Evolutionary conservation across 2,113 vertebrate species (phyloP).

Genomic region (Salvelinus alpinus): DNA sequence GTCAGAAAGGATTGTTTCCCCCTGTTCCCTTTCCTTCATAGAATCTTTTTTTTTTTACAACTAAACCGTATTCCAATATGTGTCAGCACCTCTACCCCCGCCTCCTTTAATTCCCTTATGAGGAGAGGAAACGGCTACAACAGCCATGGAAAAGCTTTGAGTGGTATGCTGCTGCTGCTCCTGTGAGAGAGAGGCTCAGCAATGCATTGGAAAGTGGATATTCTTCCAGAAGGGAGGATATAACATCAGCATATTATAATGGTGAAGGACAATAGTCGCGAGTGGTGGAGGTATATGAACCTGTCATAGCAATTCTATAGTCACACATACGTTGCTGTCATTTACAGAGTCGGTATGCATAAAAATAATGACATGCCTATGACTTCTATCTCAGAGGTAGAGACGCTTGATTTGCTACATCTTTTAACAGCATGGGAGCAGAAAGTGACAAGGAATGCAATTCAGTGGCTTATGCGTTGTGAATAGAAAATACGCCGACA

Average conservation of each 20-base stretch:
- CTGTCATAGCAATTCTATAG: constrained; percentile 9
- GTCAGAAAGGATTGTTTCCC: too few species aligned
- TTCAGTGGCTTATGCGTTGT: constrained; percentile 26
- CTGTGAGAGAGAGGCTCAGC: not conserved
- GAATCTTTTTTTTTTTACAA: not conserved
- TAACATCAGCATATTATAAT: constrained; percentile 65
- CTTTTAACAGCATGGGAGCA: not conserved
- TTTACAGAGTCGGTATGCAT: constrained; percentile 11
- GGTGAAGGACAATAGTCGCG: constrained; percentile 25
- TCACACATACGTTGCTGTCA: constrained; percentile 21
- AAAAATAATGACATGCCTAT: constrained; percentile 16
- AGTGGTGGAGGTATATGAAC: not conserved
- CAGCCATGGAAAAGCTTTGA: not conserved
- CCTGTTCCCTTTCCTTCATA: not conserved
- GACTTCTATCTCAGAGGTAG: constrained; percentile 6
- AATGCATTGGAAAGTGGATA: constrained; percentile 21
- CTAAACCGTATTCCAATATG: constrained; percentile 9
- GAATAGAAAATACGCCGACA: constrained; percentile 18
- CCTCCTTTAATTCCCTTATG: constrained; percentile 27
- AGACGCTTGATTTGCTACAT: constrained; percentile 24
- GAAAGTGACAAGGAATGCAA: constrained; percentile 22
- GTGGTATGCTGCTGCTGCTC: not conserved
- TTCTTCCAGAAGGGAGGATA: constrained; percentile 43
- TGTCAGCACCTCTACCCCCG: not conserved
- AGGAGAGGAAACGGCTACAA: constrained; percentile 30